Base-by-base conservation (phyloP, 2,797 vertebrate species). In the Pangasius larnaudii region DNA sequence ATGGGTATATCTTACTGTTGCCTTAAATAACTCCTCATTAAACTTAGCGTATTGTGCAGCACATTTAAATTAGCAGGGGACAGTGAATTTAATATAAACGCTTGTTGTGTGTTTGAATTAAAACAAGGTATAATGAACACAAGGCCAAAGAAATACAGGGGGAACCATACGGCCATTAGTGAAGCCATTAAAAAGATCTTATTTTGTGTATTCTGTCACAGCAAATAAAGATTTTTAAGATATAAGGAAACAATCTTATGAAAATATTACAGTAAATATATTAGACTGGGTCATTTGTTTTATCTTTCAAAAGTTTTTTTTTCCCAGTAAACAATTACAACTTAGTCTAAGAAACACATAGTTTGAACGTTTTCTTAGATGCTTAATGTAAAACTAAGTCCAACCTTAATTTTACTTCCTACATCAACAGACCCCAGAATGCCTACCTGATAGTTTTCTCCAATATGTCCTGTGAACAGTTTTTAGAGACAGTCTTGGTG, bases 381-480 rank as follows among this genome's bases (percentile, higher is more conserved):
- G 24, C 2, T 9, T 53, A 30, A 51, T 24, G 22, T 53, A 53
- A 78, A 24, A 58, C 10, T 36, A 36, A 69, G 51, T 58, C n/a
- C 18, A 7, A 58, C 36, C 1, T 36, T 1, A 59, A 53, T 33
- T 51, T 36, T 71, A 22, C 13, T 42, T 42, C 30, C 36, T 36
- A 46, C 46, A 67, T 61, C 5, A 87, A 61, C 86, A 42, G 22
- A 58, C 5, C 1, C 65, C 22, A 74, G 33, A 84, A n/a, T 58
- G 7, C 90, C 67, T 91, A 91, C 90, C 90, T 79, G 24, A 77
- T 84, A 59, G n/a, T 46, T 85, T 86, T 83, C 61, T 85, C 67
- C 71, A 49, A 42, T 63, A 87, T 87, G 71, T 79, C 56, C 39
- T 71, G 8, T 72, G 56, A 90, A 84, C 59, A 63, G 39, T 84